These are phyloP conservation scores for Dromiciops gliroides DNA, from an alignment of 2,113 vertebrate species.

Conservation along the genomic window DNA sequence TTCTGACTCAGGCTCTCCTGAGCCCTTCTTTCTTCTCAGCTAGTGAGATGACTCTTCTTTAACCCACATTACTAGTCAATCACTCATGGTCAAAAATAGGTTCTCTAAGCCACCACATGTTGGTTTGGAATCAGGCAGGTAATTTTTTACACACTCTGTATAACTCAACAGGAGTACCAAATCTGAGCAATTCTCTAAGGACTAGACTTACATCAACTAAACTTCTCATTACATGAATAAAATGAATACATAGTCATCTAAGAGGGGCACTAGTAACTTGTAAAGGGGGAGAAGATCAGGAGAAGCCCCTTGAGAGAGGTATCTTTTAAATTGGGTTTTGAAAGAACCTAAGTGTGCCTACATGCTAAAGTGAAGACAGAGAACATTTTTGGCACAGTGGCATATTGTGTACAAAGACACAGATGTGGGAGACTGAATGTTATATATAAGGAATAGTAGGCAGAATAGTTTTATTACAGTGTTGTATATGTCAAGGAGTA, in stretches of 20 bases:
- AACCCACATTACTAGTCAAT: not conserved
- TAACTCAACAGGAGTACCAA: not conserved
- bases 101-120: not conserved
- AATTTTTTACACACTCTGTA: not conserved
- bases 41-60: not conserved
- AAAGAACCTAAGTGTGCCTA: not conserved
- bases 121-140: not conserved
- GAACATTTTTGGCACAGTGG: not conserved
- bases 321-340: not conserved
- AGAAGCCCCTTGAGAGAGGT: not conserved
- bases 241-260: not conserved
- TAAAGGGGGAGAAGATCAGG: not conserved
- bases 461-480: not conserved
- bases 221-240: not conserved
- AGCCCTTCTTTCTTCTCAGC: not conserved
- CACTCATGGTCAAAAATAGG: not conserved
- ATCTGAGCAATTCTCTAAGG: not conserved
- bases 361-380: not conserved
- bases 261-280: not conserved
- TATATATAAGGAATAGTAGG: not conserved
- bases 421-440: not conserved
- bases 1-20: not conserved
- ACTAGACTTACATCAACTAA: not conserved
- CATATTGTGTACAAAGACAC: not conserved
- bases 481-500: not conserved